phyloP scores from a whole-genome alignment of 2,888 invertebrate genomes.

The Eubasilissa splendida region DNA sequence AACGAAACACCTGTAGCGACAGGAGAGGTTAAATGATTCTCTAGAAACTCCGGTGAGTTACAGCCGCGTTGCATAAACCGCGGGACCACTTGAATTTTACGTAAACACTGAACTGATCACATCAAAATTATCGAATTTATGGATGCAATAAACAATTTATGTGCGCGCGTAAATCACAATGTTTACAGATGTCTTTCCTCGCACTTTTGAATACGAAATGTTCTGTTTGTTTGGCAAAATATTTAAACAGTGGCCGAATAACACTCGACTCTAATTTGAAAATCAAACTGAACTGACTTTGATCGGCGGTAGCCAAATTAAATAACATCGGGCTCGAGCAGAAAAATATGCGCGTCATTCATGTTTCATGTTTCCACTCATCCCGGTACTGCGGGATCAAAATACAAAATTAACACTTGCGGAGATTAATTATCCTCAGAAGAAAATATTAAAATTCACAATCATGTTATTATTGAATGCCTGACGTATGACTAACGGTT shows the following conservation, averaged over 20 bases:
- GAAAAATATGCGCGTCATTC: background rate
- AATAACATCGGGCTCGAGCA: background rate
- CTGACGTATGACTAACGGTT: conserved; percentile 4
- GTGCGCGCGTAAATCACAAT: conserved; percentile 20
- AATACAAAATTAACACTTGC: conserved; percentile 24
- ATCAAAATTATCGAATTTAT: conserved; percentile 33
- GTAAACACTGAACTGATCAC: conserved; percentile 32
- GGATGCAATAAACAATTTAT: conserved; percentile 27
- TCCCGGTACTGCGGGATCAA: conserved; percentile 12
- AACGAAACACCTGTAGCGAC: conserved; percentile 34
- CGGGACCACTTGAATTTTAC: conserved; percentile 15
- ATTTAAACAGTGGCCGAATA: conserved; percentile 25
- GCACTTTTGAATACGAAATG: conserved; percentile 25
- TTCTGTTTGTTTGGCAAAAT: conserved; percentile 18
- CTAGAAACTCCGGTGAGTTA: conserved; percentile 8
- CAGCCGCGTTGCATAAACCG: conserved; percentile 12
- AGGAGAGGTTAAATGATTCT: background rate
- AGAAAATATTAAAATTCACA: background rate
- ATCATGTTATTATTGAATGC: conserved; percentile 4
- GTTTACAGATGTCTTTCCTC: conserved; percentile 26
- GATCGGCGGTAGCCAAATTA: conserved; percentile 14
- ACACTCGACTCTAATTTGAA: conserved; percentile 6
- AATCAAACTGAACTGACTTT: conserved; percentile 16
- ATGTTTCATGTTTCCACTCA: background rate
- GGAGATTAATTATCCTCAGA: conserved; percentile 18